Evolutionary conservation across 2,113 vertebrate species (phyloP).

Genomic region (Pituophis catenifer): DNA sequence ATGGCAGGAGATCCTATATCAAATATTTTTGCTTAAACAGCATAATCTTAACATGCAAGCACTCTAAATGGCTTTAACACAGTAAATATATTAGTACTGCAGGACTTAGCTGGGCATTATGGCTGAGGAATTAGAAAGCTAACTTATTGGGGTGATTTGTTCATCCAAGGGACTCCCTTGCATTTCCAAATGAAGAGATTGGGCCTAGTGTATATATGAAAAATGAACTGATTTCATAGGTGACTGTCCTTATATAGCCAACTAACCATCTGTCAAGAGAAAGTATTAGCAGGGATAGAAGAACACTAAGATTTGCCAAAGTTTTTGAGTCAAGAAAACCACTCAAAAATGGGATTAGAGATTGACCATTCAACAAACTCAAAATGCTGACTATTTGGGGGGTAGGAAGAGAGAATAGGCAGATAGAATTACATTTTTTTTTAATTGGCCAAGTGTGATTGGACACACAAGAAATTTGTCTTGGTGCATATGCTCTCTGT

Average conservation of each 20-base stretch:
- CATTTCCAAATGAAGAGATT: not conserved
- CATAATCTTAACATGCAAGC: slow-evolving; percentile 36
- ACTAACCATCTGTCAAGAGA: not conserved
- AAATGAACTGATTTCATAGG: not conserved
- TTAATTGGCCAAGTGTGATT: no score
- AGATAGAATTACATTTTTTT: not conserved
- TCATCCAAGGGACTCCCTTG: not conserved
- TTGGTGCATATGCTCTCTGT: no score
- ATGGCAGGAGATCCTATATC: not conserved
- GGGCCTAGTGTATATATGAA: not conserved
- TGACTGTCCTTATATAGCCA: not conserved
- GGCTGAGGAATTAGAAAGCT: not conserved
- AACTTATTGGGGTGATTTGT: not conserved
- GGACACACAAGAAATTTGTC: no score
- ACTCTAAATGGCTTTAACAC: slow-evolving; percentile 1
- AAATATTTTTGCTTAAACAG: slow-evolving; percentile 32
- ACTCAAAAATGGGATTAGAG: not conserved
- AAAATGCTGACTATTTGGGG: not conserved
- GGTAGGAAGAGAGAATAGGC: not conserved
- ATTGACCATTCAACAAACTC: not conserved
- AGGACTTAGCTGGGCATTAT: not conserved
- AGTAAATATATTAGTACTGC: not conserved
- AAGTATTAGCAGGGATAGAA: not conserved
- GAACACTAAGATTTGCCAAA: not conserved
- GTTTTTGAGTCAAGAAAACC: not conserved